These are phyloP conservation scores for Drusus annulatus DNA, from an alignment of 1,140 invertebrate genomes.

Conservation along the genomic window DNA sequence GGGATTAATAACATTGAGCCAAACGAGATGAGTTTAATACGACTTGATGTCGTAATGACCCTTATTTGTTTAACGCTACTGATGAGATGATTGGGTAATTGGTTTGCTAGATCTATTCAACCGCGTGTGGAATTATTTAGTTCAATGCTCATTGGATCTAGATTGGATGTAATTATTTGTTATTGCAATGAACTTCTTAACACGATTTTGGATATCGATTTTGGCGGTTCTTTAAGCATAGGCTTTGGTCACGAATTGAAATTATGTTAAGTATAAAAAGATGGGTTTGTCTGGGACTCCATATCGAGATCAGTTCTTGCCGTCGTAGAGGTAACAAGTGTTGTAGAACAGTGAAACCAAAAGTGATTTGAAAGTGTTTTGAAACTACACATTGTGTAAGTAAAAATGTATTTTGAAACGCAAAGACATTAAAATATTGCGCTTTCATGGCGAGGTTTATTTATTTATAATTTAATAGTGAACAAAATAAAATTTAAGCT, in stretches of 20 bases:
- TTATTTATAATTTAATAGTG: too few species aligned
- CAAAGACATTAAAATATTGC: not conserved
- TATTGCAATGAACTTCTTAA: conserved; percentile 18
- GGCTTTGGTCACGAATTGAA: conserved; percentile 16
- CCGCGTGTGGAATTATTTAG: not conserved
- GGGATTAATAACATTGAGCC: too few species aligned
- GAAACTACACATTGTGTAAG: conserved; percentile 2
- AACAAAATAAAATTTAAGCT: too few species aligned
- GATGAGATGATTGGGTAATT: not conserved
- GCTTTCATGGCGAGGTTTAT: too few species aligned
- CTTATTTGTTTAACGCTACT: not conserved
- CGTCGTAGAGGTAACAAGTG: conserved; percentile 33
- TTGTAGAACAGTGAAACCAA: not conserved
- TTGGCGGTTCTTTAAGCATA: conserved; percentile 12
- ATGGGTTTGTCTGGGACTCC: not conserved
- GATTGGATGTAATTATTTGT: not conserved
- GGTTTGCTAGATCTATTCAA: too few species aligned
- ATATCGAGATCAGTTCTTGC: conserved; percentile 35
- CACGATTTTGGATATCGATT: conserved; percentile 17
- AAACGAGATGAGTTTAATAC: too few species aligned
- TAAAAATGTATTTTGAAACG: not conserved
- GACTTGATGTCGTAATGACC: too few species aligned
- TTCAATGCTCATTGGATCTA: conserved; percentile 13
- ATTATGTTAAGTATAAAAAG: conserved; percentile 38
- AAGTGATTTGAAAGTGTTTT: conserved; percentile 16